Evolutionary conservation across 2,113 vertebrate species (phyloP).

Genomic region (Mesitornis unicolor): DNA sequence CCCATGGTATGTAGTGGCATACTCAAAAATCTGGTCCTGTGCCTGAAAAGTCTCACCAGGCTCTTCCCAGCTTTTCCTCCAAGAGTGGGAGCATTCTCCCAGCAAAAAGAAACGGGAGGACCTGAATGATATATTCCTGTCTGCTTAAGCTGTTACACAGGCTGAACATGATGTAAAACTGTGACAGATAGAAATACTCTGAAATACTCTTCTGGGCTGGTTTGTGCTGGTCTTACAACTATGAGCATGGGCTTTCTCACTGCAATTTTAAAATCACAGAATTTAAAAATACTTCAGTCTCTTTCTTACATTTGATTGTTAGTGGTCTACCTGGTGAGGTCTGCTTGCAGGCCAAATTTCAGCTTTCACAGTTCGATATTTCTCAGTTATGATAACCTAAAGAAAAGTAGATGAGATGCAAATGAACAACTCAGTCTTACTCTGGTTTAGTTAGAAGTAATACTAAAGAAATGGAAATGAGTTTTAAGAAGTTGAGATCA

Average conservation of each 20-base stretch:
- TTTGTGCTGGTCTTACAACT: background rate
- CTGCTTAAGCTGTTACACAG: background rate
- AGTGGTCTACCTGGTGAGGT: background rate
- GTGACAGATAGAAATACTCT: background rate
- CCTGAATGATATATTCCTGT: background rate
- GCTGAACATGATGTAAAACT: background rate
- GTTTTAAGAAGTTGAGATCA: background rate
- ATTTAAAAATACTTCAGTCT: background rate
- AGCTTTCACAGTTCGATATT: background rate
- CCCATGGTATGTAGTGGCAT: fast-evolving
- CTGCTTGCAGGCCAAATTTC: background rate
- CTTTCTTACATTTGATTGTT: background rate
- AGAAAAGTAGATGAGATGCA: background rate
- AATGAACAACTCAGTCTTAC: background rate
- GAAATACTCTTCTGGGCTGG: background rate
- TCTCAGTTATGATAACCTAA: background rate
- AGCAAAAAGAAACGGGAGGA: background rate
- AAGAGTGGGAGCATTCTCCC: background rate
- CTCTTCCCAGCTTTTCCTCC: background rate
- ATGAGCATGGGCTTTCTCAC: background rate
- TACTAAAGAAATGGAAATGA: background rate
- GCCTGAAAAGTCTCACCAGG: background rate
- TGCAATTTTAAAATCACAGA: background rate
- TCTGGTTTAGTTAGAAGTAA: background rate
- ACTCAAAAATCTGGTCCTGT: background rate